phyloP scores from a whole-genome alignment of 1,140 invertebrate genomes.

The Latrodectus geometricus region DNA sequence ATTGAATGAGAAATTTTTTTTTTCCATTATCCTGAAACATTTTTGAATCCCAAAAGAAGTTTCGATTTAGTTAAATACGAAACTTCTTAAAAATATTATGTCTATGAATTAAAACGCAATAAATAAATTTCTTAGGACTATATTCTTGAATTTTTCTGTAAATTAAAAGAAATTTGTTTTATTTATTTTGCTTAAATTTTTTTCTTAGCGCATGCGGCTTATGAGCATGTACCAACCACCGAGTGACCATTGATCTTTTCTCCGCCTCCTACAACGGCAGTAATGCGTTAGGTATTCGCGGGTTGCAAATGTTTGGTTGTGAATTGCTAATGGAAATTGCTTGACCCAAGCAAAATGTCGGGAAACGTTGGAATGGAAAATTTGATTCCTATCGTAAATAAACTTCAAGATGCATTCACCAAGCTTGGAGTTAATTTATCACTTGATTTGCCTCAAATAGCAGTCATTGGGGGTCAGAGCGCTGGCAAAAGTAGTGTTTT shows the following conservation, averaged over 20 bases:
- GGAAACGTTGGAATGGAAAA: conserved; percentile 96
- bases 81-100: no score
- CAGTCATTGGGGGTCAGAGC: conserved; percentile 98
- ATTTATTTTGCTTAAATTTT: background rate
- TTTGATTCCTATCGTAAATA: conserved; percentile 98
- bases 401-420: conserved; percentile 99
- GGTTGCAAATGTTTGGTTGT: conserved; percentile 46
- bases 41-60: no score
- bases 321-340: conserved; percentile 29
- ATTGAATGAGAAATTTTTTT: no score
- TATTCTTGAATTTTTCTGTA: no score
- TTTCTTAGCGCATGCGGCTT: conserved; percentile 48
- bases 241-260: conserved; percentile 60
- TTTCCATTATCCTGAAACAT: no score
- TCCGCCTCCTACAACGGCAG: conserved; percentile 59
- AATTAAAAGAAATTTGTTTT: no score
- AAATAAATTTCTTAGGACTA: no score
- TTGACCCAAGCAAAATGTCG: conserved; percentile 67
- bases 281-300: conserved; percentile 38
- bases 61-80: no score
- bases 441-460: conserved; percentile 98
- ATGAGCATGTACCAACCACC: conserved; percentile 49
- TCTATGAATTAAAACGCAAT: no score
- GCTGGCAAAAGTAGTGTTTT: conserved; percentile 99
- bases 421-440: conserved; percentile 97